Conservation (phyloP, 2,888 invertebrate species). For the Liposcelis brunnea region DNA sequence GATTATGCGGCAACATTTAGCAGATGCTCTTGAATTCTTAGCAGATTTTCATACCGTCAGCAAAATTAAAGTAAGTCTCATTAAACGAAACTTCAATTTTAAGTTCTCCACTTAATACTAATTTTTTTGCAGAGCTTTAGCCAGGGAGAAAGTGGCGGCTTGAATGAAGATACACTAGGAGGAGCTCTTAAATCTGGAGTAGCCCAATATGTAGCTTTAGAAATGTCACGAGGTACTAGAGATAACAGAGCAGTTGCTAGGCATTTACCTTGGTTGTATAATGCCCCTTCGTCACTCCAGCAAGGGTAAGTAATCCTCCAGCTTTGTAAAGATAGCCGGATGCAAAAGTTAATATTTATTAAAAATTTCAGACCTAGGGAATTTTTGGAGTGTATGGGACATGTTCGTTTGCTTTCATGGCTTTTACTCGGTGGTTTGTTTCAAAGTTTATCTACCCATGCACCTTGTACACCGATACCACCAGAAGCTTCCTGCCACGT, state of each 20-base stretch:
- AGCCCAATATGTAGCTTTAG: constrained; percentile 82
- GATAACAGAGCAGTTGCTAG: constrained; percentile 66
- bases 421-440: constrained; percentile 83
- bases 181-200: constrained; percentile 92
- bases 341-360: too few relatives aligned
- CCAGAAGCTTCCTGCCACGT: constrained; percentile 92
- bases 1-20: constrained; percentile 79
- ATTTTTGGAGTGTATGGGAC: constrained; percentile 86
- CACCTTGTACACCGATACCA: constrained; percentile 63
- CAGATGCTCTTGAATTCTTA: constrained; percentile 86
- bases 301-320: constrained; percentile 44
- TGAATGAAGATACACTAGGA: constrained; percentile 91
- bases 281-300: constrained; percentile 58
- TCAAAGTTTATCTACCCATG: constrained; percentile 23
- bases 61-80: constrained; percentile 90
- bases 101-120: constrained; percentile 7
- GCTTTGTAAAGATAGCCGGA: too few relatives aligned
- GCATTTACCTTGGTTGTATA: constrained; percentile 82
- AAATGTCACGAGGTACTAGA: constrained; percentile 71
- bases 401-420: constrained; percentile 91
- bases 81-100: too few relatives aligned
- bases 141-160: constrained; percentile 49
- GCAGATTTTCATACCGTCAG: constrained; percentile 91
- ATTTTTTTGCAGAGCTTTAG: constrained; percentile 55
- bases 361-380: constrained; percentile 73